Evolutionary conservation across 2,888 invertebrate genomes (phyloP).

Genomic region (Drosophila testacea): DNA sequence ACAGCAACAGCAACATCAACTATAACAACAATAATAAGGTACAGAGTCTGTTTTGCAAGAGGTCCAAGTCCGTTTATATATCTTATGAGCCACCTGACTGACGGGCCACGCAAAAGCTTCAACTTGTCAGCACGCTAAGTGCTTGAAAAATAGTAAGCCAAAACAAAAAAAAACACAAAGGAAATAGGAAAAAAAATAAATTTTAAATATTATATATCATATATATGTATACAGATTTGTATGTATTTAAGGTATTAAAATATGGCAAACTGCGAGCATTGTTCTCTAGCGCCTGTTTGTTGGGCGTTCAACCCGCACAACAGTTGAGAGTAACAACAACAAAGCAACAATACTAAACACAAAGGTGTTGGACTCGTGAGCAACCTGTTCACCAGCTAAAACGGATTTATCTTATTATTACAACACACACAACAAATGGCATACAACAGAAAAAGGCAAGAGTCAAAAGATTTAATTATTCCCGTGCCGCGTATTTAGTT

Average conservation of each 20-base stretch:
- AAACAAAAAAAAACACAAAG: constrained; percentile 19
- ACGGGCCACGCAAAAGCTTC: constrained; percentile 77
- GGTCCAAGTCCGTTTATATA: constrained; percentile 61
- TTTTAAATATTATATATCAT: constrained; percentile 54
- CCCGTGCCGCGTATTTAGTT: constrained; percentile 71
- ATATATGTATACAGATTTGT: constrained; percentile 4
- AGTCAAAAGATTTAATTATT: constrained; percentile 74
- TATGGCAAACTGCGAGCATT: constrained; percentile 63
- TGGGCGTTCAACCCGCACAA: constrained; percentile 80
- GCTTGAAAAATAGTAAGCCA: constrained; percentile 66
- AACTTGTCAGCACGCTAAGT: constrained; percentile 81
- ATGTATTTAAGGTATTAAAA: constrained; percentile 26
- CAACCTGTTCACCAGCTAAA: constrained; percentile 69
- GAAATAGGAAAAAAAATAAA: constrained; percentile 29
- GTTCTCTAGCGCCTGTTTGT: constrained; percentile 72
- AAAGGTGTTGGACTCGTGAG: constrained; percentile 48
- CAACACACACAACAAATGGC: constrained; percentile 54
- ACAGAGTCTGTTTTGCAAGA: constrained; percentile 56
- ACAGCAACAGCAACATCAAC: constrained; percentile 31
- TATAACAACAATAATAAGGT: constrained; percentile 44
- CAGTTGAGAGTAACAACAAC: constrained; percentile 25
- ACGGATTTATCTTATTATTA: constrained; percentile 78
- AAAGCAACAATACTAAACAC: neutral
- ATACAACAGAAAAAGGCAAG: constrained; percentile 55
- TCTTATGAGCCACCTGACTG: constrained; percentile 67